Evolutionary conservation across 92 coral and sea anemone species (phyloP), one percentile per base, ranked within the genome.

Genomic region (Palythoa grandis): DNA sequence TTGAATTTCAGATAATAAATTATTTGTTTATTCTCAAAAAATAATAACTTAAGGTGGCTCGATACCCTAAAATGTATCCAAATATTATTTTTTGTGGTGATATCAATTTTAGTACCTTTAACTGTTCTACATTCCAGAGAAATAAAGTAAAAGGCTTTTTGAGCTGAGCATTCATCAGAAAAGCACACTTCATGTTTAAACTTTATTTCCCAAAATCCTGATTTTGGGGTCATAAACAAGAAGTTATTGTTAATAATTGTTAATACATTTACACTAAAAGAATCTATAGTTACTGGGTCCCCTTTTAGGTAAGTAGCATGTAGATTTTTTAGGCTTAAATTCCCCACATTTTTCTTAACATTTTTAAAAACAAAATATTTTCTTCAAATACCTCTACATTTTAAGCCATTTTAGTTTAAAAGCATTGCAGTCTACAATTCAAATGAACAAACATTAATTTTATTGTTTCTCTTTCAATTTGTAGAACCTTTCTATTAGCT

Each of bases 401-500:
- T 84, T 63, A 84, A 84, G 80, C 88, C 82, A 84, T 37, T 74
- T 84, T 72, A 65, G 57, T 84, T 84, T 74, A 84, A 72, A 23
- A 84, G 88, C 39, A 84, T 84, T 37, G 69, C 14, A 53, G 40
- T 52, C 67, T 50, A 84, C 87, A 84, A 53, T 72, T 76, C 48
- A 84, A 84, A 70, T 84, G 77, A 84, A 40, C 53, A 24, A 84
- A 84, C 80, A 72, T 84, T 72, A 70, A 72, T 72, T 84, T 54
- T 72, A 70, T 60, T 84, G 87, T 37, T 84, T 84, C 60, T 84
- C 79, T 84, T 84, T 84, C 87, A 70, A 84, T 48, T 84, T 84
- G 67, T 43, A 84, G 80, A 70, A 72, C 53, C 87, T 83, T 84
- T 76, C 77, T 72, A 70, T 76, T 53, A 54, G 65, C 57, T 70